A percentile compares a stretch with the other conserved stretches of the same genome.
Evolutionary conservation across 2,113 vertebrate genomes (phyloP).

Genomic region (Vanacampus margaritifer): DNA sequence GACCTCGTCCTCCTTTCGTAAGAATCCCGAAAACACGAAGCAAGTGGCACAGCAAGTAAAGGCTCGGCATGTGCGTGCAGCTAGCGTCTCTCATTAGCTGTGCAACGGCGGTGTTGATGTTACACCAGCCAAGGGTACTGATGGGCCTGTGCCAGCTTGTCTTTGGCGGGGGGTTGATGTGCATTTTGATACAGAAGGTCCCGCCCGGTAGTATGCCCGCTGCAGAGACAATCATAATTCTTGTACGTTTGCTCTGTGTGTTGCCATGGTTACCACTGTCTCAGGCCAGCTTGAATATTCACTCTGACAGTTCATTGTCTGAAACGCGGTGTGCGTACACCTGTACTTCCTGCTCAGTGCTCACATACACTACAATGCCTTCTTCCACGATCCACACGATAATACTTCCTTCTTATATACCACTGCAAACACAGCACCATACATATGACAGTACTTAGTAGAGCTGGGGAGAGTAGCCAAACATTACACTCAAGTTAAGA

Average conservation of each 20-base stretch:
- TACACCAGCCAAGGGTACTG: constrained; percentile 28
- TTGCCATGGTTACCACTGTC: neutral
- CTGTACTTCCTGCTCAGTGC: neutral
- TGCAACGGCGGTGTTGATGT: constrained; percentile 42
- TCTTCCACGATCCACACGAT: no score
- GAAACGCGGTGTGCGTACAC: neutral
- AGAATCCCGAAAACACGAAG: constrained; percentile 56
- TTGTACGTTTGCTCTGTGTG: neutral
- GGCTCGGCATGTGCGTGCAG: constrained; percentile 49
- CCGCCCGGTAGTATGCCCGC: constrained; percentile 19
- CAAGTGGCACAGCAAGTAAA: constrained; percentile 22
- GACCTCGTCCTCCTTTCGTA: constrained; percentile 22
- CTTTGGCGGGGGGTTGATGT: constrained; percentile 43
- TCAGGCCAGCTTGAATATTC: neutral
- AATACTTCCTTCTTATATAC: no score
- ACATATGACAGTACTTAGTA: no score
- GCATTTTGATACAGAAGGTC: constrained; percentile 40
- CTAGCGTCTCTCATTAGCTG: constrained; percentile 57
- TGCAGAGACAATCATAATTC: constrained; percentile 18
- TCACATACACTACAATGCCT: neutral
- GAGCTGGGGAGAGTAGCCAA: no score
- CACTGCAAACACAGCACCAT: no score
- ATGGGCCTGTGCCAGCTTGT: constrained; percentile 18
- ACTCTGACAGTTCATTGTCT: neutral
- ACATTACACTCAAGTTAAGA: no score